Conservation (phyloP, 1,140 invertebrate genomes). For the Holcopasites calliopsidis region DNA sequence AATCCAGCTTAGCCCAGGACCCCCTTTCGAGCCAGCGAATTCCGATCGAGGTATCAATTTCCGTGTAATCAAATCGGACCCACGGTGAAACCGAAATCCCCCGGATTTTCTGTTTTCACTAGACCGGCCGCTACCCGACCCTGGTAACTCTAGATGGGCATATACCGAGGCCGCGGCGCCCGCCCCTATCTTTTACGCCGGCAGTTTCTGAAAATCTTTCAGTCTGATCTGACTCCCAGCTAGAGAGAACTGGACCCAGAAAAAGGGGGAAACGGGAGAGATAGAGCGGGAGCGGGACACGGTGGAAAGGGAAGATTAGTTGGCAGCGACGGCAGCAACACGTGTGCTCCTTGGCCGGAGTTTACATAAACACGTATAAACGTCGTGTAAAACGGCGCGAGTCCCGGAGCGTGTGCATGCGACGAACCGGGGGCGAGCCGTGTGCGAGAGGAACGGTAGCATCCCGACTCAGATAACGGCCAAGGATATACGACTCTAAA, state of each 20-base stretch:
- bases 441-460: slow-evolving; percentile 73
- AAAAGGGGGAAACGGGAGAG: too few species aligned
- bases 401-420: slow-evolving; percentile 25
- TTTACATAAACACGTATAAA: slow-evolving; percentile 74
- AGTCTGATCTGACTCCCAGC: slow-evolving; percentile 69
- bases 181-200: slow-evolving; percentile 76
- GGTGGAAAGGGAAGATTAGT: slow-evolving; percentile 47
- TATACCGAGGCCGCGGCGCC: slow-evolving; percentile 70
- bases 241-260: too few species aligned
- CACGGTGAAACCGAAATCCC: neutral
- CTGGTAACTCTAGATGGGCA: slow-evolving; percentile 74
- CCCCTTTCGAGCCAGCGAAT: neutral
- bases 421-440: neutral
- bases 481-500: slow-evolving; percentile 72
- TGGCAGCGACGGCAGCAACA: slow-evolving; percentile 60
- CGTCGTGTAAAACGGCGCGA: slow-evolving; percentile 62
- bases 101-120: slow-evolving; percentile 16
- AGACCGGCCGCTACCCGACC: too few species aligned
- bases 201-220: slow-evolving; percentile 73
- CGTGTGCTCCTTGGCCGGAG: slow-evolving; percentile 48
- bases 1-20: neutral
- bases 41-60: slow-evolving; percentile 33
- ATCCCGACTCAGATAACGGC: slow-evolving; percentile 73
- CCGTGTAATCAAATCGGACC: neutral
- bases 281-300: slow-evolving; percentile 1